Conservation (phyloP, 2,888 invertebrate genomes). For the Saturnia pavonia region DNA sequence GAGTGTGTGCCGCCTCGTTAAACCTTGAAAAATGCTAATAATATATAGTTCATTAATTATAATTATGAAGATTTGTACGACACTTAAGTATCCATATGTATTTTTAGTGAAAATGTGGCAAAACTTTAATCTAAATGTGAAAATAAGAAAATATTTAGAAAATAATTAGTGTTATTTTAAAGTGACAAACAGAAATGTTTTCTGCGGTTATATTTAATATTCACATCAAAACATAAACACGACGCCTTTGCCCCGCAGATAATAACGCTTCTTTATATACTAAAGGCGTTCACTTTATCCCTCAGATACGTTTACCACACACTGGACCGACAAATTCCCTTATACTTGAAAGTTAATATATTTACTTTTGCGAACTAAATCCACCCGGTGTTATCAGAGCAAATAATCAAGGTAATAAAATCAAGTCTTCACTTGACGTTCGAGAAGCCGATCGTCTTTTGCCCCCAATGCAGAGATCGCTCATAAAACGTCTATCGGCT, state of each 20-base stretch:
- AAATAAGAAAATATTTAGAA: too few relatives aligned
- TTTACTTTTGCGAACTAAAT: conserved; percentile 4
- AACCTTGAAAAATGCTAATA: not conserved
- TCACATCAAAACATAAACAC: not conserved
- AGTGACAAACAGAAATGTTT: too few relatives aligned
- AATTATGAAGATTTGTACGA: not conserved
- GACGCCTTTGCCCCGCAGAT: not conserved
- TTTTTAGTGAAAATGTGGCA: too few relatives aligned
- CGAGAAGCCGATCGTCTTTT: conserved; percentile 8
- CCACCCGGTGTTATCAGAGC: conserved; percentile 10
- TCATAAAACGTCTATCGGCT: conserved; percentile 12
- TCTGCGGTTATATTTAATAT: too few relatives aligned
- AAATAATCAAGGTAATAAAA: conserved; percentile 16
- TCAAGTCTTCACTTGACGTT: conserved; percentile 7
- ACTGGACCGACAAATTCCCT: not conserved
- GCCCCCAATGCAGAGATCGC: conserved; percentile 10
- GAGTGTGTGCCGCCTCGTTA: conserved; percentile 11
- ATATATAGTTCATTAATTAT: not conserved
- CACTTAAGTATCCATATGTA: too few relatives aligned
- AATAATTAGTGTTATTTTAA: too few relatives aligned
- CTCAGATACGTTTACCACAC: not conserved
- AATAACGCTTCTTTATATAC: not conserved
- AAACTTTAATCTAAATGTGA: too few relatives aligned
- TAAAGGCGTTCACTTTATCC: not conserved
- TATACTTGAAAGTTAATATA: not conserved